Evolutionary conservation across 2,888 invertebrate genomes (phyloP), one percentile per base, ranked within the genome.

Genomic region (Yponomeuta sedellus): DNA sequence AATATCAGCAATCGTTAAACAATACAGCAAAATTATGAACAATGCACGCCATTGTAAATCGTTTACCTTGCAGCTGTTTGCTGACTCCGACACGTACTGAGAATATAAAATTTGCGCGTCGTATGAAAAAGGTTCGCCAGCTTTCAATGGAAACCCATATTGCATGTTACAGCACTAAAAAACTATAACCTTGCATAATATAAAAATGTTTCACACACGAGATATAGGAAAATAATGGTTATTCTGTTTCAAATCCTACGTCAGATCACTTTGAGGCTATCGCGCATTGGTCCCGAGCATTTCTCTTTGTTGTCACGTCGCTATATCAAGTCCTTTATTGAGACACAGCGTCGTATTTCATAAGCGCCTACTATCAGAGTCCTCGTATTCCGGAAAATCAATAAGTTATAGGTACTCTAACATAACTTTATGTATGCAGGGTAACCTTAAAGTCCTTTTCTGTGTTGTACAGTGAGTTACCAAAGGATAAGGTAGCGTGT

Each of bases 281-380:
- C 63, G 22, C 63, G 63, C 11, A 63, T 19, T 44, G 44, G 63
- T 19, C 63, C 44, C 72, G 70, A 70, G 71, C 68, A 74, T 73
- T 72, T 74, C 77, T 76, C 76, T 74, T 77, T 77, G 77, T 80
- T 73, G 74, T 74, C 71, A 72, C 70, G 77, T 73, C 63, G 22
- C 63, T 63, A 63, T 44, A 63, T 63, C 44, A 40, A 75, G 73
- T 75, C 77, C 76, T 81, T 81, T 79, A 81, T 79, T 78, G 73
- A 74, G 68, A 72, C 73, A 73, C 72, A 74, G 71, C 72, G 71
- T 75, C 74, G 77, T 78, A 78, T 77, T 79, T 78, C 81, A 78
- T 71, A 72, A 72, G 72, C 71, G 68, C 69, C 73, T 70, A 69
- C 68, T 34, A 63, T 63, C 63, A 20, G 59, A 59, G 22, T 12